Conservation (phyloP, 1,140 invertebrate genomes). For the Lepidotrigona ventralis region DNA sequence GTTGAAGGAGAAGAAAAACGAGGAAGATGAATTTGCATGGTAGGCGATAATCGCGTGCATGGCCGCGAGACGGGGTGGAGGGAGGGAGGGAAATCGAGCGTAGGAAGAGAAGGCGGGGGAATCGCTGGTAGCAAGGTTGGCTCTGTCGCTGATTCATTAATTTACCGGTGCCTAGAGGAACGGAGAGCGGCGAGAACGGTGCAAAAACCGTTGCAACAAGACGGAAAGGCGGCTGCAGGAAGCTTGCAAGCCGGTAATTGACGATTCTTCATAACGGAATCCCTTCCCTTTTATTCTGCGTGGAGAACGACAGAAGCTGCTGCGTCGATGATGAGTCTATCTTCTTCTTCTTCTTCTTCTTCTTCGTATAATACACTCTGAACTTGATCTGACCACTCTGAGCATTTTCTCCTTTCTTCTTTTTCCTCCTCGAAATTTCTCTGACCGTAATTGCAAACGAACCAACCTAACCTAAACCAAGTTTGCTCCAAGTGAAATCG, state of each 20-base stretch:
- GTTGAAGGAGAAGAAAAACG: not conserved
- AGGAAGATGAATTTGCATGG: conserved; percentile 29
- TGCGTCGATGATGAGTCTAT: conserved; percentile 5
- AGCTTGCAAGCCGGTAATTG: conserved; percentile 35
- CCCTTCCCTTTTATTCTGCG: conserved; percentile 36
- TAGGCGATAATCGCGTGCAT: not conserved
- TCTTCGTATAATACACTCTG: not conserved
- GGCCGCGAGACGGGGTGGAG: not conserved
- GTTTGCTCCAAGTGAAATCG: not conserved
- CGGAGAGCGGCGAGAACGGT: not conserved
- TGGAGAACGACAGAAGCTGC: not conserved
- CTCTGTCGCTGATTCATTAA: conserved; percentile 43
- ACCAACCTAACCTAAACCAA: not conserved
- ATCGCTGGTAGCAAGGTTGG: conserved; percentile 26
- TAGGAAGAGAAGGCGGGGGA: conserved; percentile 7
- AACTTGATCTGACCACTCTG: not conserved
- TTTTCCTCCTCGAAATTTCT: not conserved
- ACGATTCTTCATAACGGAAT: conserved; percentile 44
- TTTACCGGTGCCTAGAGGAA: conserved; percentile 32
- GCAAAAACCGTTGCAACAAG: conserved; percentile 32
- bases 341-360: not conserved
- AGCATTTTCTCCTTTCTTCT: not conserved
- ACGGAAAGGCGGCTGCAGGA: conserved; percentile 30
- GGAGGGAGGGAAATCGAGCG: not conserved
- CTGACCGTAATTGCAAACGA: not conserved